These are phyloP conservation scores for Laspeyria flexula DNA, from an alignment of 2,888 invertebrate genomes.

Conservation along the genomic window DNA sequence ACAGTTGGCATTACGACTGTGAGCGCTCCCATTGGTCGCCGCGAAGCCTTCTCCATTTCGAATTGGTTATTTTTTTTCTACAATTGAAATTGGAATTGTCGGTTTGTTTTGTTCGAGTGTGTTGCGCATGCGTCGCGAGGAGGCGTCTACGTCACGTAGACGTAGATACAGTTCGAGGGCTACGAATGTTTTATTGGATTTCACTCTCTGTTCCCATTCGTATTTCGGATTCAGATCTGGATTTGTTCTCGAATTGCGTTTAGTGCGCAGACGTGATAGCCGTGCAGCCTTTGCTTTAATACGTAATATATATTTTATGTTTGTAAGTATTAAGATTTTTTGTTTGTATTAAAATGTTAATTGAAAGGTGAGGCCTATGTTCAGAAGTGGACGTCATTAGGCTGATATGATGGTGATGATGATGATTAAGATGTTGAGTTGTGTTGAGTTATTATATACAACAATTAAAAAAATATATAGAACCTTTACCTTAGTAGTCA, in stretches of 20 bases:
- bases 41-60: conserved; percentile 84
- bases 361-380: no score
- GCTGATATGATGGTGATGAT: no score
- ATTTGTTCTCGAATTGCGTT: conserved; percentile 65
- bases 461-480: no score
- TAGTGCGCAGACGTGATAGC: conserved; percentile 72
- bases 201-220: conserved; percentile 78
- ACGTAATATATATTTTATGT: conserved; percentile 4
- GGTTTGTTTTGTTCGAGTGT: conserved; percentile 77
- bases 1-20: conserved; percentile 86
- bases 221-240: conserved; percentile 74
- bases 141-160: conserved; percentile 82
- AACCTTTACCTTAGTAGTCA: no score
- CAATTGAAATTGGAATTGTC: conserved; percentile 84
- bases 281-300: conserved; percentile 18
- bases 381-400: no score
- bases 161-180: conserved; percentile 79
- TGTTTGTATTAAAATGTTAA: neutral
- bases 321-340: neutral
- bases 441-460: no score
- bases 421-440: no score
- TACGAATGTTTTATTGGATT: conserved; percentile 85
- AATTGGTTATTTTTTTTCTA: conserved; percentile 86
- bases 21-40: conserved; percentile 81
- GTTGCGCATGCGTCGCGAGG: conserved; percentile 75